Evolutionary conservation across 2,113 vertebrate genomes (phyloP), one percentile per base, ranked within the genome.

Genomic region (Aegithalos caudatus): DNA sequence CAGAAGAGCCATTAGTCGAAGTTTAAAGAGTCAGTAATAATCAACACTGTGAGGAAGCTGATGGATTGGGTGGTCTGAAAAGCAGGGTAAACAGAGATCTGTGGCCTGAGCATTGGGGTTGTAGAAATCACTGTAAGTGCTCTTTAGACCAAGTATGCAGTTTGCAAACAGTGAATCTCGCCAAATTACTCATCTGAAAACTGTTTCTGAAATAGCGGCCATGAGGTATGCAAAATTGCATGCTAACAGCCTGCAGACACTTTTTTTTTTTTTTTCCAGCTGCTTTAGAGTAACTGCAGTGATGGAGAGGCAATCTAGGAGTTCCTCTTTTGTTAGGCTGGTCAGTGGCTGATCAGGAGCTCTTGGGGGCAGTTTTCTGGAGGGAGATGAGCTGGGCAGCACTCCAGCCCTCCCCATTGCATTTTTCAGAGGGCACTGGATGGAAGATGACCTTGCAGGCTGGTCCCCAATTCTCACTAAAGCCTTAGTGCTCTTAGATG

Each of bases 21-120:
- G 40, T 91, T 88, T 64, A 54, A 77, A 44, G 47, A 48, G 16
- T 53, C 56, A 72, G 48, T n/a, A 86, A 64, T 47, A 84, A 64
- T 72, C 60, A 54, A 10, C 73, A 44, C 15, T 57, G 45, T 74
- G 48, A 81, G 71, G 83, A 81, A 74, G 70, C 27, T 27, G 57
- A 45, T 90, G 60, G 56, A 42, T 76, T 88, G 95, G 92, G 94
- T 97, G 96, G 95, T 91, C 96, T 81, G 70, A 74, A 53, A 81
- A 85, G 64, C 40, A 47, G 82, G 22, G 72, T 95, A 86, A 95
- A 81, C 57, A 50, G 58, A 78, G 48, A 81, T n/a, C 61, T 77
- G 27, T 1, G 5, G 60, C 42, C 76, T 78, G 69, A 81, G 54
- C 3, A 3, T 44, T 73, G 66, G 17, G 73, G 33, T 53, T 56